A percentile compares a stretch with the other conserved stretches of the same genome.
These are phyloP conservation scores for Drosophila nigrodunni DNA, from an alignment of 1,140 invertebrate species.

Conservation along the genomic window DNA sequence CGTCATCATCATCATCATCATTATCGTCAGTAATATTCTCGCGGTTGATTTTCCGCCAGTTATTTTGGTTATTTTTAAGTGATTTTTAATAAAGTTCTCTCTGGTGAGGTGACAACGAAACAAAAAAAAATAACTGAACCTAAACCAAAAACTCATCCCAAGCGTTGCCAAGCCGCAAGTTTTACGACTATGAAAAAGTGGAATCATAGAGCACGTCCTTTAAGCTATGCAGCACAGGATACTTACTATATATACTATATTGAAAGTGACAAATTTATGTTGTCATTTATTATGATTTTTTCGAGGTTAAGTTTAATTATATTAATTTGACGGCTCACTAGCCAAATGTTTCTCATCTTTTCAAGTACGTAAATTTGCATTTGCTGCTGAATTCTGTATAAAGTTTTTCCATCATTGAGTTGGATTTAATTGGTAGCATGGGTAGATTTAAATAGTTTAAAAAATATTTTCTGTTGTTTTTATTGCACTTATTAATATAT, in stretches of 20 bases:
- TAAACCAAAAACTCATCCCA: conserved; percentile 11
- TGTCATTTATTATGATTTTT: conserved; percentile 65
- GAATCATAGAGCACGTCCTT: conserved; percentile 5
- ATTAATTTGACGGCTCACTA: conserved; percentile 64
- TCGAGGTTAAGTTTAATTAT: conserved; percentile 68
- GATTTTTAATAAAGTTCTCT: conserved; percentile 80
- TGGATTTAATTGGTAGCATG: background rate
- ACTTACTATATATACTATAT: background rate
- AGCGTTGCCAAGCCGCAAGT: conserved; percentile 46
- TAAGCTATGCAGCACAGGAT: background rate
- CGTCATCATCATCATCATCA: background rate
- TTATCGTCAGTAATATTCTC: conserved; percentile 43
- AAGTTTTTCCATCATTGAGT: background rate
- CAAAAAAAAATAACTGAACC: conserved; percentile 12
- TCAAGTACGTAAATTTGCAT: background rate
- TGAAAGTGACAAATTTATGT: conserved; percentile 37
- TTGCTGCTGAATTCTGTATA: conserved; percentile 13
- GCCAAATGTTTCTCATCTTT: conserved; percentile 19
- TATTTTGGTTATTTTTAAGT: conserved; percentile 82
- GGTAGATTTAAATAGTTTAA: no score
- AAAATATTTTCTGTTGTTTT: no score
- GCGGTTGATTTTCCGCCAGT: conserved; percentile 51
- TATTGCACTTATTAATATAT: no score
- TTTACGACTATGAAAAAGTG: conserved; percentile 59
- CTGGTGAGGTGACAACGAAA: conserved; percentile 32